phyloP scores from a whole-genome alignment of 2,113 vertebrate species.

The Stercorarius parasiticus region DNA sequence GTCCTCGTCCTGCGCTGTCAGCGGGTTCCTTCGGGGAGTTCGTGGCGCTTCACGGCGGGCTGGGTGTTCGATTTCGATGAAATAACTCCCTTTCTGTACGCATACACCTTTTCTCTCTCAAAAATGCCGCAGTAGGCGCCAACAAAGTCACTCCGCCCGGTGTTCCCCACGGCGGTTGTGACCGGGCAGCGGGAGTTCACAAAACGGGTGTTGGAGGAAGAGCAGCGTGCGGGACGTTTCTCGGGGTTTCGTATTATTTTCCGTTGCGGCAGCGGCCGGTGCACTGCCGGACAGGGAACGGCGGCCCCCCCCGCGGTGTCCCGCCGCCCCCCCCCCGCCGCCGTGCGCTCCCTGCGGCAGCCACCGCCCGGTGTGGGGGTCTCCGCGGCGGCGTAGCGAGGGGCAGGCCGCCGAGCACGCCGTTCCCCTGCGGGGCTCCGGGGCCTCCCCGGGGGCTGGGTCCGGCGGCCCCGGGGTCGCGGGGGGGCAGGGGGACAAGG shows the following conservation, averaged over 20 bases:
- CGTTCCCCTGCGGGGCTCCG: not conserved
- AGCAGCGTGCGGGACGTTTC: accelerated
- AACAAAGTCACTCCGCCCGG: not conserved
- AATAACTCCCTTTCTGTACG: not conserved
- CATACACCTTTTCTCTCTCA: not conserved
- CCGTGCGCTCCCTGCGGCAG: not conserved
- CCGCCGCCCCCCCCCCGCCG: not conserved
- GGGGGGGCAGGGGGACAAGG: no score
- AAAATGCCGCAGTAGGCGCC: not conserved
- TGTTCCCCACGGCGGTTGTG: not conserved
- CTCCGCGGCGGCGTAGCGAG: not conserved
- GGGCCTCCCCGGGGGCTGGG: not conserved
- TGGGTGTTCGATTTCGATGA: not conserved
- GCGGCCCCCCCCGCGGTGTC: not conserved
- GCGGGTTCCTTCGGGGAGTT: not conserved
- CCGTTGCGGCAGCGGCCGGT: no score
- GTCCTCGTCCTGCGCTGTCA: not conserved
- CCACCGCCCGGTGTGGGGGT: not conserved
- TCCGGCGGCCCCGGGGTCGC: not conserved
- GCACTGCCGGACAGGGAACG: not conserved
- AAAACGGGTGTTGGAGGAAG: not conserved
- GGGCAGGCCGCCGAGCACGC: not conserved
- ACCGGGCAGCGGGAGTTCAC: not conserved
- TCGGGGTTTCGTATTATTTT: not conserved
- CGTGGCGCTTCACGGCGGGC: not conserved